Percentiles rank a stretch among this genome's conserved stretches.
phyloP scores from a whole-genome alignment of 2,888 invertebrate species.

The Rhingia campestris region DNA sequence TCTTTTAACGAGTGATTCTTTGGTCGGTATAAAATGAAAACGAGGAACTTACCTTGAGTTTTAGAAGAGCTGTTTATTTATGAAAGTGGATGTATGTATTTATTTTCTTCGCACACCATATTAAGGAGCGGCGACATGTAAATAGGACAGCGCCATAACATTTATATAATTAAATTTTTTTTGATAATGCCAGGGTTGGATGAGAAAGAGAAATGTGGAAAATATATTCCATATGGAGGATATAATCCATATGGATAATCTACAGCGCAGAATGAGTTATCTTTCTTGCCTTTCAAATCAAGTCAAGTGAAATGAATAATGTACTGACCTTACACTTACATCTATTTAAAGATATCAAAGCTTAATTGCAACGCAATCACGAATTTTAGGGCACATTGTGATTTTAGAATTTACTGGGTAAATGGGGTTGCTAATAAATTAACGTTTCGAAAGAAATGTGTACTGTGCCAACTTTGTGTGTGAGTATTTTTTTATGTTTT shows the following conservation, averaged over 20 bases:
- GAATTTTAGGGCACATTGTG: neutral
- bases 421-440: too few species aligned
- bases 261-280: neutral
- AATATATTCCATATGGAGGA: constrained; percentile 9
- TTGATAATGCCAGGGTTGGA: neutral
- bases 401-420: too few species aligned
- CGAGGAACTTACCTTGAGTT: constrained; percentile 16
- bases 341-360: neutral
- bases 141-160: constrained; percentile 23
- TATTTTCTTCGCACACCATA: constrained; percentile 47
- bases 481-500: too few species aligned
- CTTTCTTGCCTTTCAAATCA: constrained; percentile 4
- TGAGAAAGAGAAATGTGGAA: neutral
- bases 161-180: constrained; percentile 47
- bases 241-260: neutral
- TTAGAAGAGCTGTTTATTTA: constrained; percentile 13
- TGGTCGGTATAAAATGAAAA: constrained; percentile 17
- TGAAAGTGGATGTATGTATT: constrained; percentile 16
- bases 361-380: neutral
- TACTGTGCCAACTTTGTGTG: too few species aligned
- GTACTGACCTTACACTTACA: neutral
- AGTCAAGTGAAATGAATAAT: constrained; percentile 5
- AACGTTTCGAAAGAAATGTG: too few species aligned
- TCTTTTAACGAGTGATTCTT: neutral
- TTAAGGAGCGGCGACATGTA: constrained; percentile 41